Percentiles rank a stretch among this genome's conserved stretches.
Evolutionary conservation across 1,140 invertebrate genomes (phyloP).

Genomic region (Scaptodrosophila lebanonensis): DNA sequence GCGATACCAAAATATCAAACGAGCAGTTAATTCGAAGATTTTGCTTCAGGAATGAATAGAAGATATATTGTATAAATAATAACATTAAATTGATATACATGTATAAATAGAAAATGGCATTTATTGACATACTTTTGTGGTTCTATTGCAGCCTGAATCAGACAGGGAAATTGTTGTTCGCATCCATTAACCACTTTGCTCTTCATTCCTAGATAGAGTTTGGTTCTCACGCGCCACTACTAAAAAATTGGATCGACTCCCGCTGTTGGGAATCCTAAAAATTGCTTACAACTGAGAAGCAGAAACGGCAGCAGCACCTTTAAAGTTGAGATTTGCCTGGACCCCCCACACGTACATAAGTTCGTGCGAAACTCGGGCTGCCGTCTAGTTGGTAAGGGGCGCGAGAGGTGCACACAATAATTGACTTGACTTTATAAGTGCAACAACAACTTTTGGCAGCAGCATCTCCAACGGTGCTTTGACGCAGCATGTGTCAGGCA

Average conservation of each 20-base stretch:
- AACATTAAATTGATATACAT: too few species aligned
- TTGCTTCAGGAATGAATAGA: too few species aligned
- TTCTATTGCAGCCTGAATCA: too few species aligned
- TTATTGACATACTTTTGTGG: too few species aligned
- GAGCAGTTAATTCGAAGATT: too few species aligned
- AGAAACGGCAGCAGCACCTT: constrained; percentile 42
- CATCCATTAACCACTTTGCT: too few species aligned
- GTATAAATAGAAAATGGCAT: too few species aligned
- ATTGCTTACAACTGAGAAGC: constrained; percentile 25
- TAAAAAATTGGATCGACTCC: constrained; percentile 24
- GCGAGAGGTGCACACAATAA: constrained; percentile 44
- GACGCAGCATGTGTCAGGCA: constrained; percentile 53
- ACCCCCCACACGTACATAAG: constrained; percentile 73
- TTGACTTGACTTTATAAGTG: constrained; percentile 71
- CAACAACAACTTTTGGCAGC: constrained; percentile 29
- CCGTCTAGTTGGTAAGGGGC: constrained; percentile 3
- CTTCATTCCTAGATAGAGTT: constrained; percentile 3
- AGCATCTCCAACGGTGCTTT: constrained; percentile 48
- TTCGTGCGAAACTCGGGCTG: constrained; percentile 57
- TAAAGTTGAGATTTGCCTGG: constrained; percentile 7
- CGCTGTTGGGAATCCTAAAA: constrained; percentile 68
- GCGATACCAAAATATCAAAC: too few species aligned
- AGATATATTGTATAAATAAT: too few species aligned
- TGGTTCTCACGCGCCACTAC: constrained; percentile 52
- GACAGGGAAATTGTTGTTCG: too few species aligned